Base-by-base conservation (phyloP, 2,113 vertebrate species). In the Condylura cristata region DNA sequence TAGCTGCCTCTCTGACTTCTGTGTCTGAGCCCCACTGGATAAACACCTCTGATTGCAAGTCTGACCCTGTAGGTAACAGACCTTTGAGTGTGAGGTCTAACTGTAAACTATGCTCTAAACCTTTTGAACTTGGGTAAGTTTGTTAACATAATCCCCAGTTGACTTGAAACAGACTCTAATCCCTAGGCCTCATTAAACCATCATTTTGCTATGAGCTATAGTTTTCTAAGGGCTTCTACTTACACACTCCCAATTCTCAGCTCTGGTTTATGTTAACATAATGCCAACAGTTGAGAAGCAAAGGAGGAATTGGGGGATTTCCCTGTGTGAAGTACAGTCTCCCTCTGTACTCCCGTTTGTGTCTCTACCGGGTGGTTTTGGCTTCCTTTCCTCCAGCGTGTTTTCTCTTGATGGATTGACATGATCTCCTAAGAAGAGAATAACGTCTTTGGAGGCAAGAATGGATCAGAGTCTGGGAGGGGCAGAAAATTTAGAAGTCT, bases 91-190 rank as follows among this genome's bases (percentile, higher is more conserved):
- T 90, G 60, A 58, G 17, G 11, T 70, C 39, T 79, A 61, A 60
- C 32, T 74, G 68, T 46, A 86, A 74, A 89, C 11, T 58, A 1
- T 58, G 65, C 32, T 92, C 22, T 76, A 60, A 88, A 79, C 82
- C 53, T 88, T 84, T 76, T 66, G 74, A 39, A 91, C 83, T 90
- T 87, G 16, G 48, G 48, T 37, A 79, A 71, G 16, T 92, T 89
- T 95, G 60, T 89, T 95, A 79, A 95, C 95, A 91, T 66, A 74
- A 80, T 51, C 75, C 56, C 17, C 82, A 28, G 51, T 72, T 94
- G 91, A 85, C 34, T 74, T 96, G 41, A 93, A 83, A 56, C 70
- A 94, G 70, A 89, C 34, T 86, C 32, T 41, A 56, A 37, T 48
- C 32, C 34, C 37, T 68, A 78, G 20, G 12, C 86, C 92, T 91